Percentiles rank a stretch among this genome's conserved stretches.
These are phyloP conservation scores for Corythornis madagascariensis DNA, from an alignment of 2,113 vertebrate species.

Conservation along the genomic window DNA sequence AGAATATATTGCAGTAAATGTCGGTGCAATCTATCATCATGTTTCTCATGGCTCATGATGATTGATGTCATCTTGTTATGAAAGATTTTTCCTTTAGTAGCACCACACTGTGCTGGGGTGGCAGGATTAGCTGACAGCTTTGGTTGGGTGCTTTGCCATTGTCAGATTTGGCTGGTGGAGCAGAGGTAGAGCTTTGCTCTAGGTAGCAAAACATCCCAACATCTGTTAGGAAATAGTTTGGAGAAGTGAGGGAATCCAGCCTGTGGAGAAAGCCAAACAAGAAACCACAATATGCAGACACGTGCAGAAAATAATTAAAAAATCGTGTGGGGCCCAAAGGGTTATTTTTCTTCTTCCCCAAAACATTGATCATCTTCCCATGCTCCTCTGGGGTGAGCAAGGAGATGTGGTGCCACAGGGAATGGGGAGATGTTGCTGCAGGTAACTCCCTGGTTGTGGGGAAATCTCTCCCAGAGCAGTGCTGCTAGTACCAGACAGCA, in stretches of 20 bases:
- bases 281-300: not conserved
- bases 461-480: not conserved
- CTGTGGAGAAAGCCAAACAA: not conserved
- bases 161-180: not conserved
- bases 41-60: not conserved
- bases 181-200: not conserved
- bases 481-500: rapidly evolving
- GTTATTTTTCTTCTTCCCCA: not conserved
- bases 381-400: not conserved
- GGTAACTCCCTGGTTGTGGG: not conserved
- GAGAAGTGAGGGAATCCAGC: not conserved
- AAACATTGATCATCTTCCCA: not conserved
- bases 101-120: not conserved
- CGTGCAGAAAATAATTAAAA: not conserved
- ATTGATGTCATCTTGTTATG: not conserved
- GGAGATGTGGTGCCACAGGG: not conserved
- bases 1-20: not conserved
- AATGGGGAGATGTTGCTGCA: not conserved
- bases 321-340: not conserved
- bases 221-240: not conserved
- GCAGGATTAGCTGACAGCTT: not conserved
- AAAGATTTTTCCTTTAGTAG: not conserved
- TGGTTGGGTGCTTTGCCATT: not conserved
- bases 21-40: not conserved
- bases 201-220: constrained; percentile 10